A percentile compares a stretch with the other conserved stretches of the same genome.
phyloP scores from a whole-genome alignment of 1,140 invertebrate species.

The Aphelenchoides fujianensis region DNA sequence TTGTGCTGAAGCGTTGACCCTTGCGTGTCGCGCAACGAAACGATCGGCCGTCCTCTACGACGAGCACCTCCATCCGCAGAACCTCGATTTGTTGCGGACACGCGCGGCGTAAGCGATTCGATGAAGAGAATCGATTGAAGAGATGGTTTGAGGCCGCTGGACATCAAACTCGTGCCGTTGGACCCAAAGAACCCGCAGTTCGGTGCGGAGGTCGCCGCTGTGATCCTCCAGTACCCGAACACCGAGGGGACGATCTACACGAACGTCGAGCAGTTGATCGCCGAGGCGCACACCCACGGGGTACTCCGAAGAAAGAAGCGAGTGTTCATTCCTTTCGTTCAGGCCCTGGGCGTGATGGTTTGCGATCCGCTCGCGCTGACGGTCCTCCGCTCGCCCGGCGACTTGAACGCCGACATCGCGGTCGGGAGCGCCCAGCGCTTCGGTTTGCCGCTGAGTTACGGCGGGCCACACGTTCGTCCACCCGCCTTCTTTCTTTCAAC shows the following conservation, averaged over 20 bases:
- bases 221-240: conserved; percentile 94
- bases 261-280: conserved; percentile 76
- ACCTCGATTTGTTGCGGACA: conserved; percentile 54
- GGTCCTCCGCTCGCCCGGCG: conserved; percentile 73
- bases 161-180: conserved; percentile 72
- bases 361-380: conserved; percentile 54
- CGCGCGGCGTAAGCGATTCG: too few relatives aligned
- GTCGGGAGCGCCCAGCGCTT: conserved; percentile 91
- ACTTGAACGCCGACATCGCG: conserved; percentile 87
- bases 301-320: conserved; percentile 67
- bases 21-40: conserved; percentile 71
- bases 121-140: too few relatives aligned
- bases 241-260: conserved; percentile 78
- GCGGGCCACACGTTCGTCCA: conserved; percentile 72
- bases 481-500: neutral
- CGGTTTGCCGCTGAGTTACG: conserved; percentile 80
- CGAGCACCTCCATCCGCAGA: conserved; percentile 52
- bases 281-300: conserved; percentile 78
- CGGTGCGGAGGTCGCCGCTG: conserved; percentile 73
- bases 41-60: conserved; percentile 51
- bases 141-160: conserved; percentile 72
- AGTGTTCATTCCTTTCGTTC: conserved; percentile 25
- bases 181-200: conserved; percentile 76
- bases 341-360: conserved; percentile 52
- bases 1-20: conserved; percentile 87